phyloP scores from a whole-genome alignment of 2,113 vertebrate genomes.

The Andinoacara biseriatus region DNA sequence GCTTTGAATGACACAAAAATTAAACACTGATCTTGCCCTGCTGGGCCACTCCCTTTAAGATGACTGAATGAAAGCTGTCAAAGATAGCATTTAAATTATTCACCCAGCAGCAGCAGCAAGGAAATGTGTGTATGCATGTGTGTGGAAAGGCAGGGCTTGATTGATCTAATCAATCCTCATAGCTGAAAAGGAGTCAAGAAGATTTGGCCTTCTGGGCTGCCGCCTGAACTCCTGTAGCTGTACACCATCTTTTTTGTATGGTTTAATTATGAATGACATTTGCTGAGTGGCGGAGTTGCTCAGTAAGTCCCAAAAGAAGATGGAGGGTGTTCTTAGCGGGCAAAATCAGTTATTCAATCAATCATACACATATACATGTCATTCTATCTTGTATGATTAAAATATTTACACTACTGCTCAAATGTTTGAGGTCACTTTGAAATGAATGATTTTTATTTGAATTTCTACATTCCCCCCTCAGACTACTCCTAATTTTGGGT shows the following conservation, averaged over 20 bases:
- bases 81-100: constrained; percentile 52
- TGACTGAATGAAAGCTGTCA: constrained; percentile 8
- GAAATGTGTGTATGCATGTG: neutral
- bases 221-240: constrained; percentile 37
- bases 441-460: neutral
- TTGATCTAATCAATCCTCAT: constrained; percentile 50
- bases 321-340: constrained; percentile 17
- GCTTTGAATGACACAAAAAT: neutral
- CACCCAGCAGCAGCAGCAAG: constrained; percentile 7
- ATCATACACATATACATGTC: constrained; percentile 19
- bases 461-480: neutral
- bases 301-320: constrained; percentile 29
- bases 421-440: neutral
- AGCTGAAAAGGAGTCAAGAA: constrained; percentile 28
- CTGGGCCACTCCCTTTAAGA: constrained; percentile 3
- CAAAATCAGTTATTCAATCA: constrained; percentile 48
- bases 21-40: neutral
- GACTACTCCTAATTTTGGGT: too few relatives aligned
- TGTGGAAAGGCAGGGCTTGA: neutral
- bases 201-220: constrained; percentile 17
- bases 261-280: constrained; percentile 71
- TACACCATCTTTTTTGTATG: constrained; percentile 34
- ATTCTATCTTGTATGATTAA: neutral
- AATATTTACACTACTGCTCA: constrained; percentile 8
- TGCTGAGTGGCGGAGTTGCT: constrained; percentile 47